Percentiles rank a stretch among this genome's conserved stretches.
Conservation (phyloP, 2,797 vertebrate species). For the Sebastes elongatus region DNA sequence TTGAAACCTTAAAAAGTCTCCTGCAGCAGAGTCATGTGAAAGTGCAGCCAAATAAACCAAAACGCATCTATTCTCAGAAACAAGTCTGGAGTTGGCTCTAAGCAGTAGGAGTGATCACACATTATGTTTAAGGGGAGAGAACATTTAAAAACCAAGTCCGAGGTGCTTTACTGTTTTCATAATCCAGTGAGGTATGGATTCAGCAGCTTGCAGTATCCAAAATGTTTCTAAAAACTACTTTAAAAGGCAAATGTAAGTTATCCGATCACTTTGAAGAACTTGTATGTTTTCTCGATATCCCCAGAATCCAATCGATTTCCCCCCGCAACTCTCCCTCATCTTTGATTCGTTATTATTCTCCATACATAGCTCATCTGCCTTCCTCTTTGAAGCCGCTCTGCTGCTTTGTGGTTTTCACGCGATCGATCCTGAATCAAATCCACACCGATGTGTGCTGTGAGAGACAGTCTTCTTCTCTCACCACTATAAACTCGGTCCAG, state of each 20-base stretch:
- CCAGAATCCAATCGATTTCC: constrained; percentile 20
- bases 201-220: background rate
- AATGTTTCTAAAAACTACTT: constrained; percentile 14
- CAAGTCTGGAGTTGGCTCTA: background rate
- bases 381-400: constrained; percentile 38
- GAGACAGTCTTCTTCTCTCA: constrained; percentile 7
- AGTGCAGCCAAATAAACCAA: constrained; percentile 6
- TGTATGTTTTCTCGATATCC: background rate
- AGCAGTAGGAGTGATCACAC: background rate
- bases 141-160: background rate
- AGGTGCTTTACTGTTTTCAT: background rate
- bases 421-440: constrained; percentile 36
- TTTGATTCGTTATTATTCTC: constrained; percentile 16
- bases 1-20: constrained; percentile 14
- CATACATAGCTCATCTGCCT: constrained; percentile 12
- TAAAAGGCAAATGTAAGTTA: constrained; percentile 3
- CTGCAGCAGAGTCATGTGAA: background rate
- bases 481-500: background rate
- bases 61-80: background rate
- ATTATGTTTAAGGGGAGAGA: background rate
- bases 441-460: constrained; percentile 9
- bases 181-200: background rate
- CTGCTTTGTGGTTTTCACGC: constrained; percentile 44
- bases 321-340: background rate
- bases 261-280: constrained; percentile 6